Base-by-base conservation (phyloP, 2,113 vertebrate genomes). In the Piprites chloris region DNA sequence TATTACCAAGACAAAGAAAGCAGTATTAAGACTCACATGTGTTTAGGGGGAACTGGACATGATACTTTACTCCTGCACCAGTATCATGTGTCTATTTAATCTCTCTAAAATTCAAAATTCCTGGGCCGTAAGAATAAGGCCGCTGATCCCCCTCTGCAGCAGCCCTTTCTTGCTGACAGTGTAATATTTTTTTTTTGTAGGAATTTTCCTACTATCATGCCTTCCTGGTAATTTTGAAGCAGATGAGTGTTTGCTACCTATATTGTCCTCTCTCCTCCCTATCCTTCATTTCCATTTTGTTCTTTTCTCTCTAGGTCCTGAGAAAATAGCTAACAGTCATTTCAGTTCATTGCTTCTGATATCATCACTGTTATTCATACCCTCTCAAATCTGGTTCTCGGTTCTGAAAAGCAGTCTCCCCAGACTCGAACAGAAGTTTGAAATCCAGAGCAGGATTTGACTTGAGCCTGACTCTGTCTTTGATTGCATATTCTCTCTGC, bases 361-460 rank as follows among this genome's bases (percentile, higher is more conserved):
- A 67, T 11, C 49, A 30, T 32, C 35, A 7, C 42, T 88, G 42
- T 37, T 67, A 37, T 22, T 79, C 2, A 4, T 84, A 9, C 42
- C 22, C 11, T 32, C 37, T 59, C 53, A 61, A 63, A 72, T 58
- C 49, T 61, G 44, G 28, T 72, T 88, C 33, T 42, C 11, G 30
- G 56, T 69, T 78, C 68, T 81, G 80, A 67, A 87, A 90, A 67
- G 65, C 61, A 77, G 10, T 73, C 53, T 73, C 47, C 83, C 33
- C 2, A 4, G 56, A 63, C 74, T 75, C 12, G 20, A 17, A 32
- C 62, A 21, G 19, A 53, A 85, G 44, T 72, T 76, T 87, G 89
- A 94, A 94, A 85, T 89, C 69, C 46, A 75, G 69, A 95, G 77
- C 49, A 56, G 87, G 49, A 37, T 56, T 87, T 95, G 84, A 75